phyloP scores from a whole-genome alignment of 2,888 invertebrate genomes.

The Acronicta alni region DNA sequence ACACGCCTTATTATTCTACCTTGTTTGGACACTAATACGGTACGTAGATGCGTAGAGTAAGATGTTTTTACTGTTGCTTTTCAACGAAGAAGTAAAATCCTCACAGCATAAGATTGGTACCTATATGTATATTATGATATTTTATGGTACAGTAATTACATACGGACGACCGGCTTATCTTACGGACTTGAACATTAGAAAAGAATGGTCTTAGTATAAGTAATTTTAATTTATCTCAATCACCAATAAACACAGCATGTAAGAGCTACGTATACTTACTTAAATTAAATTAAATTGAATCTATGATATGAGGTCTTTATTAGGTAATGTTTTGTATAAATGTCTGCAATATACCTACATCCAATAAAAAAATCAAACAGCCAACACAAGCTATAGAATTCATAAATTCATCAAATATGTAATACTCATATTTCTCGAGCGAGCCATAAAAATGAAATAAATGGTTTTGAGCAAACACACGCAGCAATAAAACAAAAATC shows the following conservation, averaged over 20 bases:
- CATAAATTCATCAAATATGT: constrained; percentile 42
- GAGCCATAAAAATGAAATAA: constrained; percentile 53
- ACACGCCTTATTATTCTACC: constrained; percentile 56
- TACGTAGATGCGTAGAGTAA: constrained; percentile 15
- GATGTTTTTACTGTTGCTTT: constrained; percentile 33
- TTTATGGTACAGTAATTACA: no score
- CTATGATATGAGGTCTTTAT: no score
- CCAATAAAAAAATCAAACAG: neutral
- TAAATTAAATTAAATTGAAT: no score
- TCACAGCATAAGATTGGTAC: no score
- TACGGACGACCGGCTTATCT: no score
- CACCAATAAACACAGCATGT: no score
- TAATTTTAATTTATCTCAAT: no score
- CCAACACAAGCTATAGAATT: constrained; percentile 9
- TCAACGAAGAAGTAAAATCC: neutral
- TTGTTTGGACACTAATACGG: constrained; percentile 52
- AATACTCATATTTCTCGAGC: constrained; percentile 28
- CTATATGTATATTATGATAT: no score
- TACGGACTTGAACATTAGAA: no score
- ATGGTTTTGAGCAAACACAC: constrained; percentile 49
- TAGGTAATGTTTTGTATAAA: no score
- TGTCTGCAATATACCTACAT: neutral
- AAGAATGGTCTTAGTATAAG: no score
- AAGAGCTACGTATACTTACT: no score
- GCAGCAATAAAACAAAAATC: constrained; percentile 56